Evolutionary conservation across 2,888 invertebrate species (phyloP), one percentile per base, ranked within the genome.

Genomic region (Carabus problematicus): DNA sequence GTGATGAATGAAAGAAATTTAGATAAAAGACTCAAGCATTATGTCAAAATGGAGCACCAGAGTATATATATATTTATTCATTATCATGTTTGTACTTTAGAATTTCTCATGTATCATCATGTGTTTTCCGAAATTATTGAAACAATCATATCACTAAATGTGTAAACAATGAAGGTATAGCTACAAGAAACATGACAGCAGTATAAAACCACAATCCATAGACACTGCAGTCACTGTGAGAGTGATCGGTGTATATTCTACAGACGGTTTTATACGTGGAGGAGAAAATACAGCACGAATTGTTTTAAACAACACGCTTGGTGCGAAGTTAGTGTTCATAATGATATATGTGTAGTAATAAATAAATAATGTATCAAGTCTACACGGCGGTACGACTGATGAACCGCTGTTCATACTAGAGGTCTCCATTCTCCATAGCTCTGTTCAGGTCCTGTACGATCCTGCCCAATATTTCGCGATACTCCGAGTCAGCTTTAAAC

Each of bases 371-470:
- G 42, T 40, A 41, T 42, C 14, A 59, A 40, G 41, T 59, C 12
- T 58, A 42, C 61, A 54, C 40, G 63, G 59, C 62, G 58, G 60
- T 52, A 49, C 43, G 55, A 56, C n/a, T n/a, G n/a, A n/a, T n/a
- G n/a, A n/a, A n/a, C n/a, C 52, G 54, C 55, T 62, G 40, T 40
- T 58, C 54, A 55, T 62, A 73, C 73, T 84, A 88, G 76, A 88
- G 84, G 74, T 87, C 86, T 14, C 87, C 88, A 73, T 82, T 85
- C 71, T 88, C 88, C 78, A 88, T 85, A 72, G 87, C 86, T 74
- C 84, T 85, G 77, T 91, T 89, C 76, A 91, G 85, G 78, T 90
- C 90, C 9, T 82, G 77, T 14, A 90, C 89, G 70, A 91, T 86
- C 75, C 86, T 84, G 1, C 86, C 86, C 79, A 91, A 84, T 7